Base-by-base conservation (phyloP, 2,113 vertebrate genomes). In the Pelusios castaneus region DNA sequence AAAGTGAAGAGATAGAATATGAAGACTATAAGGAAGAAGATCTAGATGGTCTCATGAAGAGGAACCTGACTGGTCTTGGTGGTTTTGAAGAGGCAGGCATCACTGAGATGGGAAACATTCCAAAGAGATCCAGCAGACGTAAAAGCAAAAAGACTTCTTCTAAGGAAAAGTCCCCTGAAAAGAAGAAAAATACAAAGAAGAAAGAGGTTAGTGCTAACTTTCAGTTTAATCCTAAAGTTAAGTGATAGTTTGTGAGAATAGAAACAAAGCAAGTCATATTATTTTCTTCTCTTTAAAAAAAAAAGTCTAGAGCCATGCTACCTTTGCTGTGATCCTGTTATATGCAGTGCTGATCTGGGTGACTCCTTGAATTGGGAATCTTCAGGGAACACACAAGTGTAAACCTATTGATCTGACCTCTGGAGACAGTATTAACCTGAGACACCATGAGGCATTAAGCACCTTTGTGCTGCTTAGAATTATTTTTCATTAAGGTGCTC, bases 151-250 rank as follows among this genome's bases (percentile, higher is more conserved):
- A 6, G 9, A 29, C 17, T 34, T 94, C 92, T 45, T 92, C 90
- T 82, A 97, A 94, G 90, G 96, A 95, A 38, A 95, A 78, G 54
- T 94, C 45, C 5, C 75, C 89, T 86, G 56, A 55, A 49, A 97
- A 97, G 92, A 94, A 92, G 14, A 88, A 96, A 67, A 90, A 91
- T 85, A 78, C 91, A 76, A 82, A 60, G 49, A 88, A 95, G 8
- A 24, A 52, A 52, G 73, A 95, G 96, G 97, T 97, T 95, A 41
- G 94, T 96, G 52, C 83, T 92, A 87, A 78, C 88, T 84, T 10
- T 92, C 73, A 55, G 43, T 67, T 79, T 13, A 8, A 17, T 49
- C 77, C 38, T 52, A 3, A 81, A 47, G 83, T 85, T 52, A 82
- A 89, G 6, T 12, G 83, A 47, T 41, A 82, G 56, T 2, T 58